Evolutionary conservation across 2,888 invertebrate species (phyloP), one percentile per base, ranked within the genome.

Genomic region (Cephus sareptanus): DNA sequence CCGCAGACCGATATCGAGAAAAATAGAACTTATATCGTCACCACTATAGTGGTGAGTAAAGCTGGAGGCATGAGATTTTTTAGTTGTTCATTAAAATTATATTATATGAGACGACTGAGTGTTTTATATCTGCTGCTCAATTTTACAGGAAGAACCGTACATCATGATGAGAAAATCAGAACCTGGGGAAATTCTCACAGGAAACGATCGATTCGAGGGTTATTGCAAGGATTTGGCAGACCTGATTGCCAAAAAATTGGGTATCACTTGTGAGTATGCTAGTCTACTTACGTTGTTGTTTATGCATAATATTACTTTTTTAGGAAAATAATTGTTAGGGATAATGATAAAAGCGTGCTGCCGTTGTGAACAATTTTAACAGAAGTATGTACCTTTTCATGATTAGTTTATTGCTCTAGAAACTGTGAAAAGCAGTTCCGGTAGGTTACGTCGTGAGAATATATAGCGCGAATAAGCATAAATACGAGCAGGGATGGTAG

Each of bases 141-240:
- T 23, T 56, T 23, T 56, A 76, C 89, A 95, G 95, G 97, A 97
- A 91, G 97, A 97, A 86, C 98, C 98, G 0, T 98, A 97, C 88
- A 95, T 98, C 87, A 97, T 97, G 96, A 91, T 94, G 84, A 95
- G 94, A 87, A 93, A 94, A 80, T 93, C 94, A 3, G 95, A 95
- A 79, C 93, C 94, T 12, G 95, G 94, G 31, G 94, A 95, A 86
- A 93, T 93, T 76, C 91, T 94, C 70, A 92, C 92, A 73, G 96
- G 96, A 77, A 97, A 97, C 88, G 96, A 97, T 82, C 94, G 95
- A 73, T 97, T 95, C 88, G 96, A 97, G 88, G 98, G 99, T 76
- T 98, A 97, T 91, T 98, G 97, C 92, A 97, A 98, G 89, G 98
- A 98, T 90, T 93, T 98, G 69, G 96, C 97, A 4, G 96, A 97